These are phyloP conservation scores for Hyles vespertilio DNA, from an alignment of 1,140 invertebrate species.

Conservation along the genomic window DNA sequence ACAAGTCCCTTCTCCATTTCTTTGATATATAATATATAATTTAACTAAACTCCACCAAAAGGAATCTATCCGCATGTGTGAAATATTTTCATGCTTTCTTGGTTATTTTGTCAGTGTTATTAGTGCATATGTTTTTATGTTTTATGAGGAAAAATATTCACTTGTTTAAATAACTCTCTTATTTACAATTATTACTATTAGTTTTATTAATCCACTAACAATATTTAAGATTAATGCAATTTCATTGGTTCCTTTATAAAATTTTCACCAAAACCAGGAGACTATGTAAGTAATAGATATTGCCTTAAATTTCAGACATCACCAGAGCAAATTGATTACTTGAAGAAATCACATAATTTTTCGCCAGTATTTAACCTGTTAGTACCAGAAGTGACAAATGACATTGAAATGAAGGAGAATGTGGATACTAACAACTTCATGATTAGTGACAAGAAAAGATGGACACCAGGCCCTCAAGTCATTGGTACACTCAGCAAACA, in stretches of 20 bases:
- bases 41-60: no score
- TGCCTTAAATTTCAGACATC: constrained; percentile 50
- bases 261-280: not conserved
- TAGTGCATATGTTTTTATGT: no score
- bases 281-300: not conserved
- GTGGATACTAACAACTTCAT: constrained; percentile 60
- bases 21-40: no score
- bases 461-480: constrained; percentile 41
- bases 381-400: constrained; percentile 58
- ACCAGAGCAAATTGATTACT: constrained; percentile 47
- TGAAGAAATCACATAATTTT: constrained; percentile 61
- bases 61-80: no score
- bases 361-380: constrained; percentile 68
- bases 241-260: not conserved
- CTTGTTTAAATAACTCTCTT: no score
- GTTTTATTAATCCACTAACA: not conserved
- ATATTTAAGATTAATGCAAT: not conserved
- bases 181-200: not conserved
- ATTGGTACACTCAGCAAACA: constrained; percentile 61
- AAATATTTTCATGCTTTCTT: no score
- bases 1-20: no score
- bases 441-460: constrained; percentile 40
- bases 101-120: no score
- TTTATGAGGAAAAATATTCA: no score
- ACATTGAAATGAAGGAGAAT: constrained; percentile 67